Evolutionary conservation across 2,797 vertebrate species (phyloP).

Genomic region (Echeneis naucrates): DNA sequence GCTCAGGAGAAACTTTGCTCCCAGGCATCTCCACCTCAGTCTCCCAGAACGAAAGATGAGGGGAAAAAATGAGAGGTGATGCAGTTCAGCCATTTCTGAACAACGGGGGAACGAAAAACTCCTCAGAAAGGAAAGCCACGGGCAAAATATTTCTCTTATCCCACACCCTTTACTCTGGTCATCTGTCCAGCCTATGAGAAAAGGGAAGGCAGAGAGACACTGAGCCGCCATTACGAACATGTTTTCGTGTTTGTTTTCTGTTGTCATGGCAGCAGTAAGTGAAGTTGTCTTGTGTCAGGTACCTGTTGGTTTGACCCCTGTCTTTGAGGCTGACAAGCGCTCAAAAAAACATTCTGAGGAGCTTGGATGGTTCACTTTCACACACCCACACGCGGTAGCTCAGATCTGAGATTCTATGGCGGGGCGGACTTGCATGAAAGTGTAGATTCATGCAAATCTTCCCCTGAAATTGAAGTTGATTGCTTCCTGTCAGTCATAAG

Average conservation of each 20-base stretch:
- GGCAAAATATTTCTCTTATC: conserved; percentile 52
- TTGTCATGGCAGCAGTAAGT: conserved; percentile 73
- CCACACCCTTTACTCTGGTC: conserved; percentile 33
- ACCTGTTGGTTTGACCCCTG: conserved; percentile 73
- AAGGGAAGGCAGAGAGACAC: conserved; percentile 14
- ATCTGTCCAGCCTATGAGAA: conserved; percentile 40
- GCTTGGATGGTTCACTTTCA: conserved; percentile 66
- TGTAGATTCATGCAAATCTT: too few species aligned
- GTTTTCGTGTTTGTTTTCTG: conserved; percentile 73
- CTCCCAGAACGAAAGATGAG: conserved; percentile 28
- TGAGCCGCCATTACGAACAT: conserved; percentile 67
- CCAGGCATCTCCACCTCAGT: conserved; percentile 67
- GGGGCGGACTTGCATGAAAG: conserved; percentile 26
- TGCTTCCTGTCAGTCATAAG: conserved; percentile 29
- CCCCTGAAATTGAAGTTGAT: conserved; percentile 41
- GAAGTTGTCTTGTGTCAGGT: conserved; percentile 69
- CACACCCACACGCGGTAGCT: conserved; percentile 47
- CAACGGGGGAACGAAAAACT: conserved; percentile 37
- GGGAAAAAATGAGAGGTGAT: conserved; percentile 31
- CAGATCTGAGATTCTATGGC: conserved; percentile 26
- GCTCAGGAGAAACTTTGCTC: conserved; percentile 73
- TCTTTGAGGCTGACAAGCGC: conserved; percentile 70
- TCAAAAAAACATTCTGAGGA: conserved; percentile 57
- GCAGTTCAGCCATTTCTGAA: conserved; percentile 39
- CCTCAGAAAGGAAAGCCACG: conserved; percentile 25